These are phyloP conservation scores for Hippocampus zosterae DNA, from an alignment of 2,113 vertebrate genomes.

Conservation along the genomic window DNA sequence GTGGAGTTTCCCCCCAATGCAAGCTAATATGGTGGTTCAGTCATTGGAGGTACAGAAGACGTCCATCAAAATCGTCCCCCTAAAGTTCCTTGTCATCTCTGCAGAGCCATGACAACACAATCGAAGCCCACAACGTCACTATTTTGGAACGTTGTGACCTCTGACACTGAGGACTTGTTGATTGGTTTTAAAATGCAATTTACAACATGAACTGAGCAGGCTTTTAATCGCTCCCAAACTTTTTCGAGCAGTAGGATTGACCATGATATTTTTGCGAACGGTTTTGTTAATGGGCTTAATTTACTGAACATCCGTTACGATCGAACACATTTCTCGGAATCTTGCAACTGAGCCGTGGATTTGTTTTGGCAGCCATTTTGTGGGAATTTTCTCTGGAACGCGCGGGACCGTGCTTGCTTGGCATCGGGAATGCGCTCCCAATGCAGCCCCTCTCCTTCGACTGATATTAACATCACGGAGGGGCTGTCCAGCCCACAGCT, in stretches of 20 bases:
- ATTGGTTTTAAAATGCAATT: background rate
- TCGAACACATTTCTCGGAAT: background rate
- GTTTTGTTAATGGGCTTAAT: background rate
- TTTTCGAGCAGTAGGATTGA: background rate
- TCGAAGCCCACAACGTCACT: background rate
- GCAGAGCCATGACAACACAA: background rate
- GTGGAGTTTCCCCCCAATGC: background rate
- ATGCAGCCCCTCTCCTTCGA: constrained; percentile 67
- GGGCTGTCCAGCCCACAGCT: constrained; percentile 54
- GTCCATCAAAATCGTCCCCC: background rate
- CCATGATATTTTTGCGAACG: background rate
- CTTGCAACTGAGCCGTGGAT: constrained; percentile 22
- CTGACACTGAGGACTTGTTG: background rate
- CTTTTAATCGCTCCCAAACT: background rate
- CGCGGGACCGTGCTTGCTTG: constrained; percentile 50
- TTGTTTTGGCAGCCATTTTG: constrained; percentile 81
- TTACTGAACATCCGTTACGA: background rate
- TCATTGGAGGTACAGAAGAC: background rate
- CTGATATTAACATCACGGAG: constrained; percentile 58
- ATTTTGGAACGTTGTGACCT: background rate
- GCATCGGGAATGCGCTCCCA: constrained; percentile 63
- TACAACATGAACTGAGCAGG: background rate
- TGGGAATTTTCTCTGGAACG: constrained; percentile 59
- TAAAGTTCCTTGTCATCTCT: background rate
- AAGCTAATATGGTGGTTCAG: background rate